These are phyloP conservation scores for Pygocentrus nattereri DNA, from an alignment of 2,797 vertebrate genomes.

Conservation along the genomic window DNA sequence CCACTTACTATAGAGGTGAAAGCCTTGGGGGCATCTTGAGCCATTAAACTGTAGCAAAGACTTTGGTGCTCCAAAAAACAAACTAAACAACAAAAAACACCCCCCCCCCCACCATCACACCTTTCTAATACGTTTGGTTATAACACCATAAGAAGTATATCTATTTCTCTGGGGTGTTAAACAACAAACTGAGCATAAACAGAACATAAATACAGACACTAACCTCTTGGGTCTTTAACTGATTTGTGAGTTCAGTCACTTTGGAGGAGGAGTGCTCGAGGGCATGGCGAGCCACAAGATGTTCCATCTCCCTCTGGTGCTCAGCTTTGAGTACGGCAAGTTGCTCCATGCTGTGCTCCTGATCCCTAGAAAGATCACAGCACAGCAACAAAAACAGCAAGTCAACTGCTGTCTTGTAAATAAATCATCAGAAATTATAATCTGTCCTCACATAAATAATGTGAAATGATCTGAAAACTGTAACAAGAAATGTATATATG, in stretches of 20 bases:
- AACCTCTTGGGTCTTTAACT: constrained; percentile 85
- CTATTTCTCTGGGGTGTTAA: neutral
- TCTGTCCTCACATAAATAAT: too few relatives aligned
- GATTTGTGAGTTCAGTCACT: constrained; percentile 84
- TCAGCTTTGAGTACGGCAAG: constrained; percentile 79
- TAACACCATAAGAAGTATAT: too few relatives aligned
- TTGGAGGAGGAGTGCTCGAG: constrained; percentile 88
- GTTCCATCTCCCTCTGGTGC: constrained; percentile 83
- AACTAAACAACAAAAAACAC: too few relatives aligned
- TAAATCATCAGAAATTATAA: too few relatives aligned
- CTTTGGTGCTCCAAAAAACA: too few relatives aligned
- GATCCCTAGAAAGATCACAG: constrained; percentile 71
- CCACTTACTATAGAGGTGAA: too few relatives aligned
- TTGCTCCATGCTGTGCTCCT: constrained; percentile 77
- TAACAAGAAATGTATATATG: too few relatives aligned
- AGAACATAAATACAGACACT: neutral
- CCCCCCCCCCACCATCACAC: neutral
- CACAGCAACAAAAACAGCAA: neutral
- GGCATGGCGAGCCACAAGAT: constrained; percentile 81
- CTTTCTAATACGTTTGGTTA: too few relatives aligned
- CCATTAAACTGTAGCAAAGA: too few relatives aligned
- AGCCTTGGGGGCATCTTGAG: too few relatives aligned
- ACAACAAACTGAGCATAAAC: neutral
- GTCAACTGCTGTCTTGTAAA: neutral
- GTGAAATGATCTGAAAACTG: too few relatives aligned